These are phyloP conservation scores for Epirrhoe tristata DNA, from an alignment of 2,888 invertebrate species.

Conservation along the genomic window DNA sequence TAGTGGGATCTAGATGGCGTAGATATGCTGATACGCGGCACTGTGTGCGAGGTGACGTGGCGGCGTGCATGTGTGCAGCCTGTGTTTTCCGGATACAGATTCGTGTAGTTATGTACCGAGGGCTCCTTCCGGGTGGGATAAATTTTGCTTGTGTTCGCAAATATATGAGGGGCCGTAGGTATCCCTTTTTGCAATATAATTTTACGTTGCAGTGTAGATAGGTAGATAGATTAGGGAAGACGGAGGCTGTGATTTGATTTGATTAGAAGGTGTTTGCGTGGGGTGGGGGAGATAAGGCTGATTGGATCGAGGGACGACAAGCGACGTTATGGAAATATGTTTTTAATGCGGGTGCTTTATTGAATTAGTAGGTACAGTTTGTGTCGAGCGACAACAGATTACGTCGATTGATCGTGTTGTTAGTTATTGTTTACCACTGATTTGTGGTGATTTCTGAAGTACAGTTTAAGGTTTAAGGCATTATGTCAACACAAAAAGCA, in stretches of 20 bases:
- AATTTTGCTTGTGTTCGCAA: conserved; percentile 84
- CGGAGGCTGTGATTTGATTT: conserved; percentile 85
- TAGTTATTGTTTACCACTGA: conserved; percentile 10
- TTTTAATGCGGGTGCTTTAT: conserved; percentile 84
- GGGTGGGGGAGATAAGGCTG: conserved; percentile 81
- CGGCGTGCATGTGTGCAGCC: conserved; percentile 63
- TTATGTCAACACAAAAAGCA: conserved; percentile 36
- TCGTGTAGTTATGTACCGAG: conserved; percentile 73
- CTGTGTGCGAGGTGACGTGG: conserved; percentile 70
- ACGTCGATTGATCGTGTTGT: conserved; percentile 64
- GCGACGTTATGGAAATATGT: conserved; percentile 81
- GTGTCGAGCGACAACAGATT: conserved; percentile 71
- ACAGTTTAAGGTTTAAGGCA: conserved; percentile 8
- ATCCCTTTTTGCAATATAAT: conserved; percentile 85
- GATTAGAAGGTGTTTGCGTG: conserved; percentile 84
- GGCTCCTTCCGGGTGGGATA: conserved; percentile 80
- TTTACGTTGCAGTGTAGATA: conserved; percentile 83
- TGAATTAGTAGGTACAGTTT: conserved; percentile 80
- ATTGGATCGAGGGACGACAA: conserved; percentile 76
- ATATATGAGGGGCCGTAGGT: conserved; percentile 83
- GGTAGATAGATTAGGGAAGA: conserved; percentile 84
- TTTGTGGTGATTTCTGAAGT: conserved; percentile 5
- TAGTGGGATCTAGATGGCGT: conserved; percentile 86
- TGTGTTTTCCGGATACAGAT: conserved; percentile 75
- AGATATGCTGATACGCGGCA: conserved; percentile 81